Conservation (phyloP, 2,113 vertebrate genomes). For the Camelus dromedarius region DNA sequence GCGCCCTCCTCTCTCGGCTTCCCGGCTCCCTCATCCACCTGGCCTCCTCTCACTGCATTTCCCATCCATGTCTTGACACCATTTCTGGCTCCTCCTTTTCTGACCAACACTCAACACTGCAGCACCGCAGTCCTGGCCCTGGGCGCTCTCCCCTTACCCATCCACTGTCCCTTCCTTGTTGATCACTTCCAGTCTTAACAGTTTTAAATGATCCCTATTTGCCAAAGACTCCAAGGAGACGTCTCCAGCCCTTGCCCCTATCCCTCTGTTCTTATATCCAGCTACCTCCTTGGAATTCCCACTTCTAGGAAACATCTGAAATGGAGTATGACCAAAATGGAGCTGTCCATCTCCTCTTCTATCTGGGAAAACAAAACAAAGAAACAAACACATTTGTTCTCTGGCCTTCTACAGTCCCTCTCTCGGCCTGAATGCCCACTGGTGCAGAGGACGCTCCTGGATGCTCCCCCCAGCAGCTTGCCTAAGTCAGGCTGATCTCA, state of each 20-base stretch:
- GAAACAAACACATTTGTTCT: neutral
- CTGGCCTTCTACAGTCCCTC: neutral
- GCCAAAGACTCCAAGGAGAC: neutral
- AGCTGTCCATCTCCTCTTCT: neutral
- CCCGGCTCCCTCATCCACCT: neutral
- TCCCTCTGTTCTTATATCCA: neutral
- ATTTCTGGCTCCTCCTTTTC: neutral
- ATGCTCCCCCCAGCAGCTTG: neutral
- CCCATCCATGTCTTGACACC: neutral
- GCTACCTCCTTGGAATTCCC: neutral
- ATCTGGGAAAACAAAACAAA: neutral
- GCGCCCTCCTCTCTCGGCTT: neutral
- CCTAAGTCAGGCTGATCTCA: neutral
- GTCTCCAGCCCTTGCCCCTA: neutral
- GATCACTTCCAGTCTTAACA: neutral
- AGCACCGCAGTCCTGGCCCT: accelerated
- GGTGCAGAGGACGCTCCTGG: neutral
- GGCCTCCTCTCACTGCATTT: neutral
- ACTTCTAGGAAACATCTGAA: neutral
- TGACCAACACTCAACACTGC: neutral
- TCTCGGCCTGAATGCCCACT: neutral
- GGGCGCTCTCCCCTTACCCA: neutral
- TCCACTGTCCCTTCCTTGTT: neutral
- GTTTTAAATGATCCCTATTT: neutral
- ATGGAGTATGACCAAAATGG: neutral